A percentile compares a stretch with the other conserved stretches of the same genome.
These are phyloP conservation scores for Prosopocoilus inquinatus DNA, from an alignment of 2,888 invertebrate genomes.

Conservation along the genomic window DNA sequence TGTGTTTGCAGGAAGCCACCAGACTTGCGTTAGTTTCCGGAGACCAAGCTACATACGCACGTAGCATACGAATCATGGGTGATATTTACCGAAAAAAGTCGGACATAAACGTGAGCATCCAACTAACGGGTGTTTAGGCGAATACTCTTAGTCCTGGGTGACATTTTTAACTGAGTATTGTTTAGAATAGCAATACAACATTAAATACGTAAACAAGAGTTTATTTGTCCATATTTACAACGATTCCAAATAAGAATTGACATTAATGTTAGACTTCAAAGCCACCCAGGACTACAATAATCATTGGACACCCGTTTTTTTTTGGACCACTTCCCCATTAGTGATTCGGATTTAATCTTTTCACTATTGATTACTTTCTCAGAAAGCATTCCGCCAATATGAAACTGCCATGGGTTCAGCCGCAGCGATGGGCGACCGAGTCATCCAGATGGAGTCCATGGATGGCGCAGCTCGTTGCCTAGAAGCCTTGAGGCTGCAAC, in stretches of 20 bases:
- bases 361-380: slow-evolving; percentile 28
- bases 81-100: slow-evolving; percentile 81
- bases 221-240: too few species aligned
- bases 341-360: too few species aligned
- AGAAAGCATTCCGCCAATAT: slow-evolving; percentile 76
- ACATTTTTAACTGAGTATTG: too few species aligned
- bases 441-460: slow-evolving; percentile 89
- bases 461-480: slow-evolving; percentile 81
- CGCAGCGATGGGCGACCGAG: slow-evolving; percentile 75
- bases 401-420: slow-evolving; percentile 84
- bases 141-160: too few species aligned
- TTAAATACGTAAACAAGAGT: too few species aligned
- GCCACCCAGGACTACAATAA: too few species aligned
- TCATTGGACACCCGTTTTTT: too few species aligned
- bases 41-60: slow-evolving; percentile 81
- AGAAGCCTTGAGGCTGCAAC: slow-evolving; percentile 73
- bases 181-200: too few species aligned
- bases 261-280: too few species aligned
- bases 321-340: too few species aligned
- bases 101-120: slow-evolving; percentile 69
- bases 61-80: slow-evolving; percentile 79
- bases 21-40: slow-evolving; percentile 76
- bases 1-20: slow-evolving; percentile 67
- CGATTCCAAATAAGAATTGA: too few species aligned
- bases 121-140: too few species aligned